Conservation (phyloP, 2,888 invertebrate species). For the Amphipoea lucens region DNA sequence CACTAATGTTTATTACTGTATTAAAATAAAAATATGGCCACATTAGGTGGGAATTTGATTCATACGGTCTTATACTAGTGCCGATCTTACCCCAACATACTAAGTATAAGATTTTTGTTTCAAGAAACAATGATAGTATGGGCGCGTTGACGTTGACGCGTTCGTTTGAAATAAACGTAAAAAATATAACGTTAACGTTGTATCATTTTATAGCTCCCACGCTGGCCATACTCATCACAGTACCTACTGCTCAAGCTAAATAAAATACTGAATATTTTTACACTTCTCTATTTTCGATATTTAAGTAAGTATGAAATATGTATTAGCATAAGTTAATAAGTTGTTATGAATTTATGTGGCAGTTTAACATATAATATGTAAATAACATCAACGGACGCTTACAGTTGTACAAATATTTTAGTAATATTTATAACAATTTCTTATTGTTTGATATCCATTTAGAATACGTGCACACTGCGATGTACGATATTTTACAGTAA, state of each 20-base stretch:
- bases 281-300: neutral
- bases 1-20: too few species aligned
- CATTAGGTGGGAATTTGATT: too few species aligned
- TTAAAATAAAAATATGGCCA: too few species aligned
- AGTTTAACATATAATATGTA: conserved; percentile 2
- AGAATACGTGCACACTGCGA: neutral
- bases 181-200: too few species aligned
- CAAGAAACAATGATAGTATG: too few species aligned
- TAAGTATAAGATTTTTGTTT: too few species aligned
- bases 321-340: conserved; percentile 6
- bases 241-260: neutral
- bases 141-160: too few species aligned
- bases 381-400: conserved; percentile 12
- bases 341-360: neutral
- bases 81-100: too few species aligned
- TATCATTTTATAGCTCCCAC: neutral
- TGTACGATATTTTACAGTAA: neutral
- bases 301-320: neutral
- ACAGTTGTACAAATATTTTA: conserved; percentile 34
- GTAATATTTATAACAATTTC: neutral
- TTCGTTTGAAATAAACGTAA: too few species aligned
- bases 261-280: neutral
- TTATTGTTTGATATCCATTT: neutral
- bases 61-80: too few species aligned
- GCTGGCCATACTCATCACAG: neutral